Evolutionary conservation across 2,113 vertebrate species (phyloP).

Genomic region (Poicephalus meyeri): DNA sequence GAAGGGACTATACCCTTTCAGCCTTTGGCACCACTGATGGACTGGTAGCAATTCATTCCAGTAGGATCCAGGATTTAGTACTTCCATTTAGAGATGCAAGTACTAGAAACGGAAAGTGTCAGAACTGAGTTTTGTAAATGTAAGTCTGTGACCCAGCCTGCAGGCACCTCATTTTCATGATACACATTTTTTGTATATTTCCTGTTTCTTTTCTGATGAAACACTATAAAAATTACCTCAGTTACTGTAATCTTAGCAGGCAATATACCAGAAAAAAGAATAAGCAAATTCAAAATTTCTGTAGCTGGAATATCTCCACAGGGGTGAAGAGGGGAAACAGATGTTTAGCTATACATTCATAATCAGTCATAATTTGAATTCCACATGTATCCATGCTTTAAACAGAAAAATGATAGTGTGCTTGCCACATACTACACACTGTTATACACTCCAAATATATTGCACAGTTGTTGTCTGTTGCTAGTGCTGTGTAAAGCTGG

Average conservation of each 20-base stretch:
- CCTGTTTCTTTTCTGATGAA: background rate
- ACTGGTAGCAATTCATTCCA: background rate
- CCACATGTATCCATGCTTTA: background rate
- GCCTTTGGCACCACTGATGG: too few relatives aligned
- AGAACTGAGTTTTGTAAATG: background rate
- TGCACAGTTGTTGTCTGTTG: background rate
- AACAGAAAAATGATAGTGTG: background rate
- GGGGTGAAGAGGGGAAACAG: background rate
- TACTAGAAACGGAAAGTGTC: background rate
- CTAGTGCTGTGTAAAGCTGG: background rate
- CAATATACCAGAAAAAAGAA: background rate
- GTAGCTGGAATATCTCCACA: background rate
- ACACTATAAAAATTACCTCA: background rate
- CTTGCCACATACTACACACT: background rate
- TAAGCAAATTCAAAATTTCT: background rate
- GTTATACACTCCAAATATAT: background rate
- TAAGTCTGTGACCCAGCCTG: background rate
- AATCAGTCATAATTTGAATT: background rate
- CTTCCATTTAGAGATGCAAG: background rate
- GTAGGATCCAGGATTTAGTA: background rate
- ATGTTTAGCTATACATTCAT: background rate
- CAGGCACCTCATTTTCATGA: background rate
- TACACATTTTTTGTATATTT: background rate
- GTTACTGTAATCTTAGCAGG: background rate
- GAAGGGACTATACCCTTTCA: background rate